Evolutionary conservation across 2,797 vertebrate species (phyloP), one percentile per base, ranked within the genome.

Genomic region (Adelosebastes latens): DNA sequence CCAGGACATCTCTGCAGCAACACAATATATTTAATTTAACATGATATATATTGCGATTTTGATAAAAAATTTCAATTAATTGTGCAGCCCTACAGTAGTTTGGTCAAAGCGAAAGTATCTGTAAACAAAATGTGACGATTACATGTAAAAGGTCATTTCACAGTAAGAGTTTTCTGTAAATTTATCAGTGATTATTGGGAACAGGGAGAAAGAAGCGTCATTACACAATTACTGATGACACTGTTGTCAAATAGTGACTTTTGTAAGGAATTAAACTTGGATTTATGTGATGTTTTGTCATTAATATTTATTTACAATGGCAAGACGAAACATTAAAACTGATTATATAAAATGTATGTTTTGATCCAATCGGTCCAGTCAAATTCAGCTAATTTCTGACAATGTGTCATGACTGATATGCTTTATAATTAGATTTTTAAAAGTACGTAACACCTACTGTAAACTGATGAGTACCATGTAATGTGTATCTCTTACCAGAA

Each of bases 271-370:
- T 80, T 24, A 16, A 65, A 60, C 42, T 79, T 84, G 20, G 25
- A 82, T 73, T 85, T 80, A 72, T 84, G 49, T 82, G 29, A 77
- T 60, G 65, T 85, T 88, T 86, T 83, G 74, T 83, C 77, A 80
- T 73, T 31, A 69, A 68, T 84, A 31, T 84, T 72, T 77, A 65
- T 22, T 25, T 49, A 65, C n/a, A 73, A 53, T 83, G 64, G 9
- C 31, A 81, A 79, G 13, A 79, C 42, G 39, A 72, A 76, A 76
- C 20, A 55, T 58, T 46, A 25, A 66, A 76, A 78, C 12, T 36
- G 42, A 67, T 49, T 1, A 60, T 73, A 18, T 31, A 25, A 52
- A 53, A 56, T 60, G 12, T 66, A 20, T 67, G 5, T 71, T 72
- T 75, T 58, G 20, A 36, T 66, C 36, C n/a, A 8, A 27, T 49